Percentiles rank a stretch among this genome's conserved stretches.
These are phyloP conservation scores for Coreius guichenoti DNA, from an alignment of 2,797 vertebrate genomes.

Conservation along the genomic window DNA sequence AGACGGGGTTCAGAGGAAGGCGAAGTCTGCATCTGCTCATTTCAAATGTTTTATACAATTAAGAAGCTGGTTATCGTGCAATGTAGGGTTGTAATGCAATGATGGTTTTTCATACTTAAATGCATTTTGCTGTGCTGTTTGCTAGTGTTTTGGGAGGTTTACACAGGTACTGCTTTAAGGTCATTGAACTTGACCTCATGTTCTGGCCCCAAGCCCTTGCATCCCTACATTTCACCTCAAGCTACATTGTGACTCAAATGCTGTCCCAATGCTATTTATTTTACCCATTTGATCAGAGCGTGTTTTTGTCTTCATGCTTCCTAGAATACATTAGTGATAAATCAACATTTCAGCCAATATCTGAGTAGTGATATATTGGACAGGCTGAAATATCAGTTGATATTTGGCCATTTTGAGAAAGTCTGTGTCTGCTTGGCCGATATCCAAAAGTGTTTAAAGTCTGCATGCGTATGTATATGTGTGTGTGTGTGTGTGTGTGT, in stretches of 20 bases:
- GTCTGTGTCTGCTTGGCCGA: background rate
- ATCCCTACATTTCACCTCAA: background rate
- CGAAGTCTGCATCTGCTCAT: background rate
- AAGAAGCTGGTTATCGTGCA: background rate
- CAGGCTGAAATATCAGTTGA: background rate
- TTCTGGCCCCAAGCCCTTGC: background rate
- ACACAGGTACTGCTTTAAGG: constrained; percentile 3
- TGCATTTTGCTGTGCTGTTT: background rate
- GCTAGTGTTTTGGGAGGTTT: background rate
- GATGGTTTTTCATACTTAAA: background rate
- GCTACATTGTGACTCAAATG: constrained; percentile 9
- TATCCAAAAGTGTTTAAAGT: background rate
- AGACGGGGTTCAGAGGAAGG: constrained; percentile 12
- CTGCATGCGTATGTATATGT: too few species aligned
- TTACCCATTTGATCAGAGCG: background rate
- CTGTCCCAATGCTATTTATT: background rate
- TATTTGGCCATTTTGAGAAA: background rate
- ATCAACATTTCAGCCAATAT: background rate
- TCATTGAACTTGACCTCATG: constrained; percentile 32
- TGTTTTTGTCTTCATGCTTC: background rate
- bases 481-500: too few species aligned
- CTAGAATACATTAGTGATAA: background rate
- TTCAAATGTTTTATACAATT: background rate
- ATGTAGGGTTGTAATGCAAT: background rate
- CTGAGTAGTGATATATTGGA: background rate